phyloP scores from a whole-genome alignment of 2,797 vertebrate species.

The Rhynchotus rufescens region DNA sequence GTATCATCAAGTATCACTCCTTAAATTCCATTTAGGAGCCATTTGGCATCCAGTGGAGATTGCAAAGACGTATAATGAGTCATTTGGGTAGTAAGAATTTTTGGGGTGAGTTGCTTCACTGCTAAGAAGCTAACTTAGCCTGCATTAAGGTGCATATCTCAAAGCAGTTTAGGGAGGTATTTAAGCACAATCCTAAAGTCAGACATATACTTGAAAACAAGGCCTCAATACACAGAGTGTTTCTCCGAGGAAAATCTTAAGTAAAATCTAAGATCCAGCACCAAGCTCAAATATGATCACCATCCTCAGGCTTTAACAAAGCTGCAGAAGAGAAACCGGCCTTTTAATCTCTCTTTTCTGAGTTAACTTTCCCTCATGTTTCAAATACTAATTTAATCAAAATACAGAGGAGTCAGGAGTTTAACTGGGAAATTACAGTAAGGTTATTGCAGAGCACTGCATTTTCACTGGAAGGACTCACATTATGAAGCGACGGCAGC shows the following conservation, averaged over 20 bases:
- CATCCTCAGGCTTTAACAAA: conserved; percentile 11
- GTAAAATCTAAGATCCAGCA: neutral
- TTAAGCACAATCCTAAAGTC: conserved; percentile 24
- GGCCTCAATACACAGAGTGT: neutral
- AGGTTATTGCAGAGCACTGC: neutral
- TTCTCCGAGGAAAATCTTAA: conserved; percentile 32
- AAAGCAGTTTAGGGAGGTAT: conserved; percentile 41
- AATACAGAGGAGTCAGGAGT: neutral
- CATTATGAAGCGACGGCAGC: neutral
- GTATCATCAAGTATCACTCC: neutral
- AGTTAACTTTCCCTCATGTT: neutral
- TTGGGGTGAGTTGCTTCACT: conserved; percentile 28
- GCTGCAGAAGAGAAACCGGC: neutral
- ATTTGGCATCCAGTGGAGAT: conserved; percentile 26
- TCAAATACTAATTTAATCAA: neutral
- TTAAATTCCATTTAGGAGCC: conserved; percentile 20
- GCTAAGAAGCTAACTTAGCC: conserved; percentile 38
- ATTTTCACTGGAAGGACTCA: neutral
- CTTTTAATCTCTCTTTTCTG: neutral
- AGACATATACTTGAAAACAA: conserved; percentile 29
- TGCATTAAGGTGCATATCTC: neutral
- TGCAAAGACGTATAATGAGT: conserved; percentile 39
- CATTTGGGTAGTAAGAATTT: conserved; percentile 38
- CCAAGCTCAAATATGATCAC: conserved; percentile 15
- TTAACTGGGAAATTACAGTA: neutral